These are phyloP conservation scores for Anthophora plumipes DNA, from an alignment of 2,888 invertebrate genomes.

Conservation along the genomic window DNA sequence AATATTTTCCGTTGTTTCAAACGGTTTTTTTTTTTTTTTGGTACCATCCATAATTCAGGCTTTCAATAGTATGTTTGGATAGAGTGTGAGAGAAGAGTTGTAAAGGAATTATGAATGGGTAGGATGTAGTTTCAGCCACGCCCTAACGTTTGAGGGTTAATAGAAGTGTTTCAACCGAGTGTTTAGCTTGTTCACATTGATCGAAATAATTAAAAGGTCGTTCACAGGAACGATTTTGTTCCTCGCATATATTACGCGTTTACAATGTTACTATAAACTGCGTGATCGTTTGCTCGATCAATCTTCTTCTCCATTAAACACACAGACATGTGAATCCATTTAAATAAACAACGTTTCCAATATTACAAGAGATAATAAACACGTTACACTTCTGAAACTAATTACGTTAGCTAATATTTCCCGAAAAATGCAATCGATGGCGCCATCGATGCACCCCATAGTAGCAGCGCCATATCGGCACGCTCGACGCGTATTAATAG, in stretches of 20 bases:
- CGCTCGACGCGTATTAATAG: slow-evolving; percentile 15
- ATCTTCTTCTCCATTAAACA: background rate
- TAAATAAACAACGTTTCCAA: too few relatives aligned
- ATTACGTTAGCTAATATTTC: background rate
- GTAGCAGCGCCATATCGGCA: background rate
- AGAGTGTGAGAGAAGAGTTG: background rate
- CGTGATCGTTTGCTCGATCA: background rate
- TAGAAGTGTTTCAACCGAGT: background rate
- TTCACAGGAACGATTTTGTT: background rate
- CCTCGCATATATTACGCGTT: too few relatives aligned
- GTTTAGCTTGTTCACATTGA: background rate
- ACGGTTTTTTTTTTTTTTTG: too few relatives aligned
- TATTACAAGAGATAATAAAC: too few relatives aligned
- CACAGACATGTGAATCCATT: too few relatives aligned
- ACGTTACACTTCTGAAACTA: too few relatives aligned
- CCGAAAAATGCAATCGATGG: background rate
- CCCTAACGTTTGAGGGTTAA: background rate
- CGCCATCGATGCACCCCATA: background rate
- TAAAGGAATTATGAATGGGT: background rate
- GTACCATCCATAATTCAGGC: background rate
- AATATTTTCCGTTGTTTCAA: too few relatives aligned
- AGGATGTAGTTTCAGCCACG: too few relatives aligned
- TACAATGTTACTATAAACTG: background rate
- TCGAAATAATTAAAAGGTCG: background rate
- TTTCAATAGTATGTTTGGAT: background rate